phyloP scores from a whole-genome alignment of 1,140 invertebrate genomes.

The Aphaenogaster ashmeadi region DNA sequence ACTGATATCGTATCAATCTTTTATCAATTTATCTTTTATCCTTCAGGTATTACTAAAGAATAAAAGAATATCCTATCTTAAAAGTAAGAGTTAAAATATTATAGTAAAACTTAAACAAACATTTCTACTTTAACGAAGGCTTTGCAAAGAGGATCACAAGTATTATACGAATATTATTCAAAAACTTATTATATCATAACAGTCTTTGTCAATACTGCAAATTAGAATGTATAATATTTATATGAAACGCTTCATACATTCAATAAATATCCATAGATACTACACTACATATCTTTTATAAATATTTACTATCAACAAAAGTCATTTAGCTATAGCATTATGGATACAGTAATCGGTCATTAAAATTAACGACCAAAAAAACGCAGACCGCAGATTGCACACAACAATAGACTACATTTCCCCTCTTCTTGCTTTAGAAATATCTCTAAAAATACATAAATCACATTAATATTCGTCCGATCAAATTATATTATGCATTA shows the following conservation, averaged over 20 bases:
- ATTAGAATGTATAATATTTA: conserved; percentile 48
- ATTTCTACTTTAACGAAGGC: neutral
- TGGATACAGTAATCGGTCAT: neutral
- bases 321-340: conserved; percentile 35
- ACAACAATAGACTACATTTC: conserved; percentile 37
- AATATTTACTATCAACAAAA: conserved; percentile 39
- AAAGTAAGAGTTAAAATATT: neutral
- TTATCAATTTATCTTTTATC: neutral
- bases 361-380: conserved; percentile 47
- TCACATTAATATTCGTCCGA: conserved; percentile 31
- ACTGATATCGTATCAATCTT: conserved; percentile 14
- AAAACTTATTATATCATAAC: conserved; percentile 20
- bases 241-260: conserved; percentile 16
- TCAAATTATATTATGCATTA: conserved; percentile 18
- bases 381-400: neutral
- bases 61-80: neutral
- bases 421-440: conserved; percentile 59
- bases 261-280: conserved; percentile 29
- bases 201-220: conserved; percentile 58
- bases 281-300: neutral
- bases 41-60: neutral
- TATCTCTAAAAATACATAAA: conserved; percentile 65
- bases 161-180: neutral
- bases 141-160: conserved; percentile 1
- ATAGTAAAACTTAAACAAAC: conserved; percentile 7